Evolutionary conservation across 2,888 invertebrate genomes (phyloP), one percentile per base, ranked within the genome.

Genomic region (Trissolcus japonicus): DNA sequence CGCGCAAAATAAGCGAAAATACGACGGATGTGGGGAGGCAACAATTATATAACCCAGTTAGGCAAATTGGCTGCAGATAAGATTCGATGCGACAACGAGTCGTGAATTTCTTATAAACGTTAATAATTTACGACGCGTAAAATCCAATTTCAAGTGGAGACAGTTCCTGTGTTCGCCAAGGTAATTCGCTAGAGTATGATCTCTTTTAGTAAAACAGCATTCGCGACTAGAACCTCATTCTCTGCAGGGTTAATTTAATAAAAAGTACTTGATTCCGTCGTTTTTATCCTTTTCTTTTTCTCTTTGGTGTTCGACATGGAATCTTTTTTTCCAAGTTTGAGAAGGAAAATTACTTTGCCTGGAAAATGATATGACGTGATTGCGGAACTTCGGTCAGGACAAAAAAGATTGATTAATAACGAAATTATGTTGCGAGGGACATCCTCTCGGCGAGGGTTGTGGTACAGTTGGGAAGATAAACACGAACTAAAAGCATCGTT

Each of bases 81-180:
- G 77, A 68, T 77, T 73, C 73, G 77, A 77, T 77, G 77, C 65
- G 77, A 77, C 77, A 73, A 77, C 77, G 77, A 77, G 65, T 68
- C 77, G 65, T 77, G 77, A 73, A 77, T 77, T 77, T 77, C 77
- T 77, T 77, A 77, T 77, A 77, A 77, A 77, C 73, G 68, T 77
- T 77, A 77, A 77, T 77, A 77, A 77, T 77, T 77, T 68, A 77
- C 77, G 77, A 77, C 77, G 73, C 77, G 77, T 77, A 73, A 77
- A 77, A 77, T 73, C 68, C 77, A 73, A 77, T 77, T 77, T 77
- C 65, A 60, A 73, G 77, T 73, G 77, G 65, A 77, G 77, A 77
- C 77, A 77, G 69, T 73, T 77, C 66, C 68, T 77, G 69, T 69
- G 73, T 73, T 77, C 77, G 67, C 63, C 60, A 68, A 40, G 73